Evolutionary conservation across 2,888 invertebrate species (phyloP).

Genomic region (Tricholauxania praeusta): DNA sequence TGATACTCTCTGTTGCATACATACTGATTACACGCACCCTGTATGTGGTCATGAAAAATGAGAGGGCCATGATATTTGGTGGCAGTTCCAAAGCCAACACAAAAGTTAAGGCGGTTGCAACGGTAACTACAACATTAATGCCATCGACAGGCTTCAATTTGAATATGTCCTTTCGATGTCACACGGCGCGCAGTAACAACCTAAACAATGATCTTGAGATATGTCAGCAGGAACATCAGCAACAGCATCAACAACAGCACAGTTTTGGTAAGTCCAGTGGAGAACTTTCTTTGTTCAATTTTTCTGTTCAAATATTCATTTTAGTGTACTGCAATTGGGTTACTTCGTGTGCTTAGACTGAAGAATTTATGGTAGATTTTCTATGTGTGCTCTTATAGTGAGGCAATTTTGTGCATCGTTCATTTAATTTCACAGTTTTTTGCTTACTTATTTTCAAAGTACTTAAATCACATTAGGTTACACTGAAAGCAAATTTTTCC

Average conservation of each 20-base stretch:
- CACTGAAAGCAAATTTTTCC: too few species aligned
- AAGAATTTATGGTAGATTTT: too few species aligned
- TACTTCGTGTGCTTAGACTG: too few species aligned
- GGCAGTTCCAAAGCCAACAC: conserved; percentile 33
- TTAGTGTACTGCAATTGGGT: too few species aligned
- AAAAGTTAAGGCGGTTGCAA: conserved; percentile 35
- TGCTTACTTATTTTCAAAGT: too few species aligned
- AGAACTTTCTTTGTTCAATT: too few species aligned
- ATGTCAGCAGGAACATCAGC: conserved; percentile 23
- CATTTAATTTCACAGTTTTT: too few species aligned
- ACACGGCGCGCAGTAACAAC: conserved; percentile 47
- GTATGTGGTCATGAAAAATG: conserved; percentile 64
- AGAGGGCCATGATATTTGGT: conserved; percentile 56
- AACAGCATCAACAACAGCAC: conserved; percentile 34
- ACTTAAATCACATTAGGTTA: too few species aligned
- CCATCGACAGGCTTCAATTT: conserved; percentile 45
- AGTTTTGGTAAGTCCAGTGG: conserved; percentile 40
- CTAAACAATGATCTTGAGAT: conserved; percentile 34
- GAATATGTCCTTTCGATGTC: conserved; percentile 47
- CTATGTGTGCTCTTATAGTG: too few species aligned
- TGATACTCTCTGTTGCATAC: conserved; percentile 76
- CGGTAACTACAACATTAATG: conserved; percentile 40
- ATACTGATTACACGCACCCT: conserved; percentile 70
- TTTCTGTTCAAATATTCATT: neutral
- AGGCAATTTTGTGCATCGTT: too few species aligned